Conservation (phyloP, 2,113 vertebrate species). For the Tinamus guttatus region DNA sequence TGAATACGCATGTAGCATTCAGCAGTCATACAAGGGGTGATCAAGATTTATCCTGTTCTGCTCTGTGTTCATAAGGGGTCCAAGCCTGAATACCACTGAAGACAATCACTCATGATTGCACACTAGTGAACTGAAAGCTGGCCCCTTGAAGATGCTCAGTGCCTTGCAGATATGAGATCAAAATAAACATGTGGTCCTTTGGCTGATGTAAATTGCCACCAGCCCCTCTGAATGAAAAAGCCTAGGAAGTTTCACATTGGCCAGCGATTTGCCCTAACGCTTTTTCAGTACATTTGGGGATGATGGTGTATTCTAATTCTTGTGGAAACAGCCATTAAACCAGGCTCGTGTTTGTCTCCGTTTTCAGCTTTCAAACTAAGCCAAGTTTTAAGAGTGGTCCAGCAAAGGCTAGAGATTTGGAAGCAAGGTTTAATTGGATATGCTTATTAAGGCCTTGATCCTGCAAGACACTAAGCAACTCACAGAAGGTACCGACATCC, state of each 20-base stretch:
- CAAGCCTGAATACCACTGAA: background rate
- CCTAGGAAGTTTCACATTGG: background rate
- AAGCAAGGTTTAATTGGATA: background rate
- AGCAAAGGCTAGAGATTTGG: background rate
- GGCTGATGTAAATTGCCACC: background rate
- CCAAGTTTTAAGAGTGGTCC: background rate
- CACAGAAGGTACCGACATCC: background rate
- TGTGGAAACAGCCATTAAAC: slow-evolving; percentile 20
- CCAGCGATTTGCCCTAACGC: background rate
- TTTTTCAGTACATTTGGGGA: slow-evolving; percentile 2
- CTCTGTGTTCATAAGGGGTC: slow-evolving; percentile 30
- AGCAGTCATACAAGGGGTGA: slow-evolving; percentile 41
- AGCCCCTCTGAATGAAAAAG: background rate
- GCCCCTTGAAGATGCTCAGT: background rate
- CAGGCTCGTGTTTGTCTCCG: background rate
- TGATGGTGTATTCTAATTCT: slow-evolving; percentile 7
- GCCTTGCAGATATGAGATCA: background rate
- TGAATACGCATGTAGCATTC: slow-evolving; percentile 15
- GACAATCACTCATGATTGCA: background rate
- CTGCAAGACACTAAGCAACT: background rate
- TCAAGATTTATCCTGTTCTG: slow-evolving; percentile 19
- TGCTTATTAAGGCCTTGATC: background rate
- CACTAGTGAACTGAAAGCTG: background rate
- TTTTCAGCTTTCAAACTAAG: background rate
- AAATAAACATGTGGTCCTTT: background rate